Evolutionary conservation across 2,888 invertebrate genomes (phyloP), one percentile per base, ranked within the genome.

Genomic region (Macroteleia sp.): DNA sequence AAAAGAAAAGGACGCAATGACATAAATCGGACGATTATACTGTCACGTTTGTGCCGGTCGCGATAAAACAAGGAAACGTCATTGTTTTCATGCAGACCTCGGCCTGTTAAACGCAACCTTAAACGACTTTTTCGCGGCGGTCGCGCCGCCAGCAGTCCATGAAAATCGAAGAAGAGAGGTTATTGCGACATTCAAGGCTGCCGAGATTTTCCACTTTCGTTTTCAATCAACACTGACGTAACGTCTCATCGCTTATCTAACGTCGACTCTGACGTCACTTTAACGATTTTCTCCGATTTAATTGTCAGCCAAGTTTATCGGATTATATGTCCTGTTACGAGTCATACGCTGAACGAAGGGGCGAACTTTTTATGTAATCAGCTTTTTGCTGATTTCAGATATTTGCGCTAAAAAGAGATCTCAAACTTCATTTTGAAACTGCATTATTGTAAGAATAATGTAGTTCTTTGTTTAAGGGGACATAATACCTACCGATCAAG

Each of bases 81-180:
- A 73, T 77, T 77, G 77, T 77, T 73, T 71, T 77, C 54, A 73
- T 66, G 67, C 77, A 71, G 71, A 77, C 77, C 77, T 77, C 77
- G 77, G 77, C 77, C 77, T 73, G 77, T 36, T 73, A 77, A 77
- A 50, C 71, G 71, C 77, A 77, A 71, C 77, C 77, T 77, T 77
- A 77, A 77, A 77, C 77, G 71, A 77, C 77, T 77, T 77, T 70
- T 59, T 77, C 76, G 76, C 76, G 44, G 52, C 64, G 46, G 36
- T 14, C 73, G 73, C 71, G 71, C 59, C 71, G 67, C 62, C 73
- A 73, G 62, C 77, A 77, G 73, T 78, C 77, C 77, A 78, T 78
- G 77, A 73, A 78, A 78, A 78, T 78, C 77, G 77, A 78, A 73
- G 77, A 78, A 54, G 77, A 73, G 73, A 78, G 78, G 73, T 77